Evolutionary conservation across 2,888 invertebrate genomes (phyloP).

Genomic region (Philopedon plagiatum): DNA sequence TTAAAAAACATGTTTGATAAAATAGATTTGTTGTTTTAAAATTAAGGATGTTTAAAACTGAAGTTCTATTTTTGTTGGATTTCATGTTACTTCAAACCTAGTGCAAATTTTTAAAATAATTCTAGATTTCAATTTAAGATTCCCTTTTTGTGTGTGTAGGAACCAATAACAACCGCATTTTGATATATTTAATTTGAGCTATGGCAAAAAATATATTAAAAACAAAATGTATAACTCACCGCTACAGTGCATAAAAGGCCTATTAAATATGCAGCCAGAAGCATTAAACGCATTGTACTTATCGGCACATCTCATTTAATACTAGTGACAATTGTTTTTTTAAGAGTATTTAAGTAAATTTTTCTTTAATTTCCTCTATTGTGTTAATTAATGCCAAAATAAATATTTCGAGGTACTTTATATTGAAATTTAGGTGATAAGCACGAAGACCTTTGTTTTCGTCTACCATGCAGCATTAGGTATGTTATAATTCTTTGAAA

Average conservation of each 20-base stretch:
- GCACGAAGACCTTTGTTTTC: neutral
- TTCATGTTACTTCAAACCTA: too few species aligned
- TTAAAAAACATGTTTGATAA: too few species aligned
- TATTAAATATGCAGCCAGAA: conserved; percentile 13
- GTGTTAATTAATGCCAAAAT: conserved; percentile 24
- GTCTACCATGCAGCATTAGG: neutral
- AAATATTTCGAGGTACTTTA: conserved; percentile 14
- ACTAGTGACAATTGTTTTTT: conserved; percentile 17
- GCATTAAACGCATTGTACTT: conserved; percentile 31
- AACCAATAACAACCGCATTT: too few species aligned
- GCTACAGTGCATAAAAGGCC: conserved; percentile 14
- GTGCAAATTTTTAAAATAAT: too few species aligned
- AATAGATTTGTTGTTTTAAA: too few species aligned
- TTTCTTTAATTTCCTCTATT: conserved; percentile 17
- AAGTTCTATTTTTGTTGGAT: too few species aligned
- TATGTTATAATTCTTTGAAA: conserved; percentile 2
- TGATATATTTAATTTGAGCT: too few species aligned
- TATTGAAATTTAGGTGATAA: conserved; percentile 9
- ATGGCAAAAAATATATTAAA: too few species aligned
- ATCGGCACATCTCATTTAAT: conserved; percentile 27
- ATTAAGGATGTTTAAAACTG: too few species aligned
- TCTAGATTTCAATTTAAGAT: too few species aligned
- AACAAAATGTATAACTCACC: too few species aligned
- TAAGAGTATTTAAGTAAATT: conserved; percentile 19
- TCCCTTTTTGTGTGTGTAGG: too few species aligned